Percentiles rank a stretch among this genome's conserved stretches.
These are phyloP conservation scores for Leptatherina wallacei DNA, from an alignment of 2,797 vertebrate genomes.

Conservation along the genomic window DNA sequence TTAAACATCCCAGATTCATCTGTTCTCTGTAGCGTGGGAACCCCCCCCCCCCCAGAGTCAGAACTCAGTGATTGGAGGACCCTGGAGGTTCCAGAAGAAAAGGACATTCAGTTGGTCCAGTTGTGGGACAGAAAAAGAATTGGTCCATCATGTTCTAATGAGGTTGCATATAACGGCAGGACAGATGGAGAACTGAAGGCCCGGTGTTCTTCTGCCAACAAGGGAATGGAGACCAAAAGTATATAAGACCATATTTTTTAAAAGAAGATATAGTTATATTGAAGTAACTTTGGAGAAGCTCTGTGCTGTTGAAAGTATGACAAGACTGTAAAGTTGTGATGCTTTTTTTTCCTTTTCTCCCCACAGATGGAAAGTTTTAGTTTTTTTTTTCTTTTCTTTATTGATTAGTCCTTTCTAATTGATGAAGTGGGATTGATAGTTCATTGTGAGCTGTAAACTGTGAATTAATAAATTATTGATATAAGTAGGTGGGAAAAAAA, in stretches of 20 bases:
- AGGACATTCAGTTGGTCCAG: slow-evolving; percentile 68
- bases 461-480: slow-evolving; percentile 88
- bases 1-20: slow-evolving; percentile 44
- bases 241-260: slow-evolving; percentile 68
- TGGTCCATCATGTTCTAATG: slow-evolving; percentile 68
- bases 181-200: slow-evolving; percentile 54
- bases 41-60: slow-evolving; percentile 37
- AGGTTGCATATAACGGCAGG: slow-evolving; percentile 70
- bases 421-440: slow-evolving; percentile 45
- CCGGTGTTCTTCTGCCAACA: slow-evolving; percentile 51
- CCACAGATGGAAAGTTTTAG: slow-evolving; percentile 50
- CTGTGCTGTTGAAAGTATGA: slow-evolving; percentile 20
- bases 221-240: slow-evolving; percentile 72
- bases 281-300: slow-evolving; percentile 44
- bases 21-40: slow-evolving; percentile 49
- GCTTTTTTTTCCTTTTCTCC: slow-evolving; percentile 38
- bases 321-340: slow-evolving; percentile 36
- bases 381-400: slow-evolving; percentile 78
- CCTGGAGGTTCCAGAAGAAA: slow-evolving; percentile 58
- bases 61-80: slow-evolving; percentile 54
- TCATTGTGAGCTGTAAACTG: slow-evolving; percentile 78
- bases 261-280: slow-evolving; percentile 57
- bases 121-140: slow-evolving; percentile 65
- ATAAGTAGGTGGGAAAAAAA: slow-evolving; percentile 69
- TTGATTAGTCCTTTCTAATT: slow-evolving; percentile 69